These are phyloP conservation scores for Haemorhous mexicanus DNA, from an alignment of 2,113 vertebrate species.

Conservation along the genomic window DNA sequence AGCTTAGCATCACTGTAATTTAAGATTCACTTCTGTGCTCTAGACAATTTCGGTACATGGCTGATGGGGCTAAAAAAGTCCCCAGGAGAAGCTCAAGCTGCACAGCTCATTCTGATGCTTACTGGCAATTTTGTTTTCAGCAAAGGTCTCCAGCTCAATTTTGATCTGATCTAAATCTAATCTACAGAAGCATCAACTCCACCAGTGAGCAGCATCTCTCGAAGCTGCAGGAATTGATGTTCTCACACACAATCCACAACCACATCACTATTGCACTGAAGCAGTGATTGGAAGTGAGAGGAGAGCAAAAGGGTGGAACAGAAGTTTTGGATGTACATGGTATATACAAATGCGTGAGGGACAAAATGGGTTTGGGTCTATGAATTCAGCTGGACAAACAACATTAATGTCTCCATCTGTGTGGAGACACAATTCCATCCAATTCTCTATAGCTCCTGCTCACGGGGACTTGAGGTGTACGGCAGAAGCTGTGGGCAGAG, in stretches of 20 bases:
- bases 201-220: background rate
- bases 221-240: background rate
- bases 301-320: conserved; percentile 52
- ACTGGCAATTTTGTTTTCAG: background rate
- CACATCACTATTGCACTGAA: background rate
- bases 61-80: background rate
- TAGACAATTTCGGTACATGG: conserved; percentile 13
- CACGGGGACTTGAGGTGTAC: conserved; percentile 27
- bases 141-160: background rate
- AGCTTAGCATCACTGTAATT: conserved; percentile 20
- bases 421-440: conserved; percentile 34
- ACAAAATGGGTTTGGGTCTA: conserved; percentile 38
- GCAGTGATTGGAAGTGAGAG: background rate
- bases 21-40: conserved; percentile 36
- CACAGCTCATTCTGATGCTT: background rate
- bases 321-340: background rate
- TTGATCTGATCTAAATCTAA: background rate
- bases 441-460: conserved; percentile 50
- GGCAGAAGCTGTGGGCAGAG: conserved; percentile 61
- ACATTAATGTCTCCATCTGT: conserved; percentile 46
- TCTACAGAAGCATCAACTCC: background rate
- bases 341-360: conserved; percentile 8
- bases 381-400: conserved; percentile 53
- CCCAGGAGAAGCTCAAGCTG: background rate
- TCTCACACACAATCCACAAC: background rate